These are phyloP conservation scores for Patella ulyssiponensis DNA, from an alignment of 2,888 invertebrate genomes.

Conservation along the genomic window DNA sequence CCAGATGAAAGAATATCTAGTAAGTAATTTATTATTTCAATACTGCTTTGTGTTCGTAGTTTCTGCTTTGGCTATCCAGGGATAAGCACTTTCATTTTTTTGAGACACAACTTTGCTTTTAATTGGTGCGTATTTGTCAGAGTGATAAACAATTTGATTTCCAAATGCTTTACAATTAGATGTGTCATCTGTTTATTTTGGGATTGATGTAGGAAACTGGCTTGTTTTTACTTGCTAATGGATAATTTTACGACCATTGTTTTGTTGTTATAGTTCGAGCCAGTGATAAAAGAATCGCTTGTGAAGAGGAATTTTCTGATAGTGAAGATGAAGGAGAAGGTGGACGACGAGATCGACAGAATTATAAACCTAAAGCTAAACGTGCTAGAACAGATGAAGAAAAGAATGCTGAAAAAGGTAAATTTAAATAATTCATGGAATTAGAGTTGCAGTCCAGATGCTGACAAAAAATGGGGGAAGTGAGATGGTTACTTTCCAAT, in stretches of 20 bases:
- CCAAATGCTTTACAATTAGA: no score
- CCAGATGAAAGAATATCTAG: constrained; percentile 85
- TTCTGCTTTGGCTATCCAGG: no score
- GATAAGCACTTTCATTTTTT: no score
- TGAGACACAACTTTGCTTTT: no score
- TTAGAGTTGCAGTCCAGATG: not conserved
- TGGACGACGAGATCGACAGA: constrained; percentile 59
- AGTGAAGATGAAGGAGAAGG: constrained; percentile 88
- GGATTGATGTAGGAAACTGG: no score
- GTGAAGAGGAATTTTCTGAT: constrained; percentile 89
- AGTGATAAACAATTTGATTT: no score
- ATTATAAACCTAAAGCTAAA: constrained; percentile 62
- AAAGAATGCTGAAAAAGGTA: constrained; percentile 55
- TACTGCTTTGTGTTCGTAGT: not conserved
- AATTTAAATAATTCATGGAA: not conserved
- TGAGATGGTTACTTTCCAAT: not conserved
- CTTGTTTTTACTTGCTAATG: no score
- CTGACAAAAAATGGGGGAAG: constrained; percentile 23
- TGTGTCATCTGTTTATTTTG: not conserved
- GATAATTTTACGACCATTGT: not conserved
- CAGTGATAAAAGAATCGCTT: constrained; percentile 91
- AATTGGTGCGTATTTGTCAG: no score
- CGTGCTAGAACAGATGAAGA: constrained; percentile 57
- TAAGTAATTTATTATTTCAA: constrained; percentile 44
- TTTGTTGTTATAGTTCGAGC: constrained; percentile 70